Evolutionary conservation across 2,113 vertebrate species (phyloP), one percentile per base, ranked within the genome.

Genomic region (Cichladusa arquata): DNA sequence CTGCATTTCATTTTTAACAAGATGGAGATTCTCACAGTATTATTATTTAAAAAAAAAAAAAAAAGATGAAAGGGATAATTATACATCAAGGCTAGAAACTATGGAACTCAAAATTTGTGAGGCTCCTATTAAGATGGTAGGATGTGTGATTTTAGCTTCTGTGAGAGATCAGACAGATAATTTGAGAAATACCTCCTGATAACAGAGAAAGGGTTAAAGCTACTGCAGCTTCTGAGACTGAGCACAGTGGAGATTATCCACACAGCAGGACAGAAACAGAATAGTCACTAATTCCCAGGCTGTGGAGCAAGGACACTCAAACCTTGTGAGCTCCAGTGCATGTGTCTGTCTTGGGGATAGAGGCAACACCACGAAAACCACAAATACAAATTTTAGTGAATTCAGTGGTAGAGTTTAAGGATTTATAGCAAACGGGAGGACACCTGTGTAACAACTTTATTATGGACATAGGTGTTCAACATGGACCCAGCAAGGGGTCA

Each of bases 401-500:
- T 50, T 78, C 33, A 26, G 12, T 36, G 29, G 33, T 57, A 58
- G 29, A 67, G 12, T 38, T 72, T 50, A 73, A 84, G 31, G 11
- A 25, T 87, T 57, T 85, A 14, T 14, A 78, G 26, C 19, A 62
- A 65, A 90, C 8, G 16, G 19, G 8, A 79, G 9, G 19, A 70
- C 5, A 23, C 11, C 8, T 45, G 14, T 28, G 51, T 42, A 82
- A 25, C 17, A 36, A 44, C 28, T 69, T 82, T 7, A 76, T 29
- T 42, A 56, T 2, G 1, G 0, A 0, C 1, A 1, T 17, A 40
- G 8, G 28, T 62, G 80, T 48, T 72, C 29, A 73, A 36, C 36
- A 10, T 1, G 15, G 12, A 29, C 7, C 16, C 57, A 69, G 18
- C 19, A 72, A 81, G 20, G 8, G 6, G 4, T 16, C 8, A 23